These are phyloP conservation scores for Mobula hypostoma DNA, from an alignment of 2,113 vertebrate genomes.

Conservation along the genomic window DNA sequence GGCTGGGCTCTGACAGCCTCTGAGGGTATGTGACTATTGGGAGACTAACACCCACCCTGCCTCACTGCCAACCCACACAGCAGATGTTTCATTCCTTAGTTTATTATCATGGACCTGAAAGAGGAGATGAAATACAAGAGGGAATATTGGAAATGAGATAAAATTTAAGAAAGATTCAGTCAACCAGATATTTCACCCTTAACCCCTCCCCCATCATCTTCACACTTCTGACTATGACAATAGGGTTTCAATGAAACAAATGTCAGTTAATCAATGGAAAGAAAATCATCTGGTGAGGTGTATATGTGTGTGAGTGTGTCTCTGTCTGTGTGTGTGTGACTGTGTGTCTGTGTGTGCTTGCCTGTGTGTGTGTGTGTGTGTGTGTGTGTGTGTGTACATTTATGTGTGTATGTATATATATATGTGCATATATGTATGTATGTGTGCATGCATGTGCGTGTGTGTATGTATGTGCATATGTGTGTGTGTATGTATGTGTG, in stretches of 20 bases:
- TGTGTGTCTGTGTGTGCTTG: no score
- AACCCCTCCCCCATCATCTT: no score
- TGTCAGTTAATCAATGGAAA: background rate
- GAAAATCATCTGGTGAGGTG: no score
- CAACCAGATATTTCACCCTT: background rate
- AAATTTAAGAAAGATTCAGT: background rate
- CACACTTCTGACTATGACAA: background rate
- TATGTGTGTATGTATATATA: no score
- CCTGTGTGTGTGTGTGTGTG: no score
- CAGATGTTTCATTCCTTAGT: background rate
- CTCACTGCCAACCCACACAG: background rate
- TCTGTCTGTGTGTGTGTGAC: no score
- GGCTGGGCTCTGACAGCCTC: background rate
- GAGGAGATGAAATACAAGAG: background rate
- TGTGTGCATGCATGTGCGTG: no score
- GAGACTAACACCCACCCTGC: background rate
- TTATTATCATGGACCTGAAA: background rate
- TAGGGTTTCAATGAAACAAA: background rate
- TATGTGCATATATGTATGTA: no score
- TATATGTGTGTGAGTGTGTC: no score
- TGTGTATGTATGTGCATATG: no score
- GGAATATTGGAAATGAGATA: background rate
- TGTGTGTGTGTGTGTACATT: no score
- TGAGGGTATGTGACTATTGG: background rate
- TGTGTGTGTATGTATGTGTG: no score